Base-by-base conservation (phyloP, 1,140 invertebrate genomes). In the Melipona quadrifasciata region DNA sequence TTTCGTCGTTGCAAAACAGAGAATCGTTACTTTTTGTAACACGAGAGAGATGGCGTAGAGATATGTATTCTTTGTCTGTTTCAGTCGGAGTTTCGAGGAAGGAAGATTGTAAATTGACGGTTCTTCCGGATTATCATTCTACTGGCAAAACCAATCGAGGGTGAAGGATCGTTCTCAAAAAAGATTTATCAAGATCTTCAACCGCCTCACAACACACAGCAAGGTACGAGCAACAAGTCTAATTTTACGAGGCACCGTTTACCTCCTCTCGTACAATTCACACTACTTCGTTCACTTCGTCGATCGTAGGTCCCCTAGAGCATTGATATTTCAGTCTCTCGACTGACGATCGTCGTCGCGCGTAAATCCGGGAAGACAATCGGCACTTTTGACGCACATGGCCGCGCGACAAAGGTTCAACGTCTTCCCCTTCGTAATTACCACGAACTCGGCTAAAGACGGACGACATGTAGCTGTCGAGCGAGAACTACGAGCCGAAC, bases 371-470 rank as follows among this genome's bases (percentile, higher is more conserved):
- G 34, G 24, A n/a, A 70, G 55, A 83, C 82, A 53, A 74, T 81
- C 39, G 80, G 34, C 53, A 82, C 57, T 79, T 75, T 87, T 64
- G 67, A 68, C 74, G 78, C 61, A 34, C 57, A 67, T 65, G 65
- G 27, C 19, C 70, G 53, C 24, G 64, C n/a, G 31, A 34, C 57
- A 17, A 55, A 85, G 64, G 90, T 93, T 93, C 91, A 92, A 92
- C 67, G 91, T 86, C 91, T 81, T 82, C 57, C 39, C 39, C 39
- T 47, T 47, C 84, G 87, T 91, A 92, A 90, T 90, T 90, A 90
- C 89, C 88, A 89, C 89, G 90, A 91, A 92, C 89, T 84, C 91
- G 89, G 86, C 74, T 71, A 86, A 89, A 89, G 88, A 89, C 85
- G 68, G 77, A 86, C 84, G 87, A 89, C 85, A 89, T 85, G 87